phyloP scores from a whole-genome alignment of 2,113 vertebrate species.

The Aplodontia rufa region DNA sequence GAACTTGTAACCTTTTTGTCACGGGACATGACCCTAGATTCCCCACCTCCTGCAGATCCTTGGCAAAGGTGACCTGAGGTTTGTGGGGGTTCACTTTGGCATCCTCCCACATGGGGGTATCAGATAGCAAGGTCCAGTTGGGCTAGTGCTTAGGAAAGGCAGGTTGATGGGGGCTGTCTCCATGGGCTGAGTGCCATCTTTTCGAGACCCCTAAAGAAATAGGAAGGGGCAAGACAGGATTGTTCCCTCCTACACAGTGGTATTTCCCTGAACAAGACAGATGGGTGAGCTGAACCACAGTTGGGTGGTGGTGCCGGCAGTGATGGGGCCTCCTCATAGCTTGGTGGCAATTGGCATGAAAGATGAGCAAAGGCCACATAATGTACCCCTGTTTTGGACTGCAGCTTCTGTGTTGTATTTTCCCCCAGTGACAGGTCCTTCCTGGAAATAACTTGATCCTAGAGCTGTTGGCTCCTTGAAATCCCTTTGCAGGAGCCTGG shows the following conservation, averaged over 20 bases:
- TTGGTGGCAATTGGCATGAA: constrained; percentile 81
- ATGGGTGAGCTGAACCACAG: background rate
- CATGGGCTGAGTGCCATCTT: background rate
- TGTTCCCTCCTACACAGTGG: background rate
- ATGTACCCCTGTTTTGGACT: background rate
- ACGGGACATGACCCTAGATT: background rate
- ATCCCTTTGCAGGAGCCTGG: background rate
- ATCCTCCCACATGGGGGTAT: background rate
- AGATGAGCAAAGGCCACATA: constrained; percentile 24
- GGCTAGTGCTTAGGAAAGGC: background rate
- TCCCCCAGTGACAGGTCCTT: background rate
- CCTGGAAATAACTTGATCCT: background rate
- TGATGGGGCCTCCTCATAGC: constrained; percentile 82
- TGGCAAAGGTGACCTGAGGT: background rate
- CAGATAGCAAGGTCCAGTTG: background rate
- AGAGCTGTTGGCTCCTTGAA: background rate
- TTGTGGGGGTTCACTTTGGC: background rate
- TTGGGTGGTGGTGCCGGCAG: constrained; percentile 60
- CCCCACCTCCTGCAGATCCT: background rate
- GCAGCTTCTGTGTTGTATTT: background rate
- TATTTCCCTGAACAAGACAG: constrained; percentile 64
- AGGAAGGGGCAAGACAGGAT: background rate
- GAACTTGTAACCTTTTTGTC: background rate
- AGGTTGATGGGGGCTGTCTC: background rate
- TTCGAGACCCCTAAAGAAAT: background rate